A percentile compares a stretch with the other conserved stretches of the same genome.
Conservation (phyloP, 2,888 invertebrate species). For the Phyto melanocephala region DNA sequence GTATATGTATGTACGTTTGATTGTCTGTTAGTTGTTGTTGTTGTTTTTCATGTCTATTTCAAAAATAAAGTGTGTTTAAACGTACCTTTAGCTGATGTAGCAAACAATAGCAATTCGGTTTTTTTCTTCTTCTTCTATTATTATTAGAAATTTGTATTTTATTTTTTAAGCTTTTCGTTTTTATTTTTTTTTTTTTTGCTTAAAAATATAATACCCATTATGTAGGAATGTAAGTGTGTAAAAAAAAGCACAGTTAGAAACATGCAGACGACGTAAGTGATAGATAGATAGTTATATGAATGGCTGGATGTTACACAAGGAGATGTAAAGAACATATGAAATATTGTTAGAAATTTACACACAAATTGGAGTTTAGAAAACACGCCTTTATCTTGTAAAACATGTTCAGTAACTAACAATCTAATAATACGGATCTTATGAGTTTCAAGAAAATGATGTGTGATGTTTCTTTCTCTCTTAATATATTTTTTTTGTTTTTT, state of each 20-base stretch:
- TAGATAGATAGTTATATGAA: not conserved
- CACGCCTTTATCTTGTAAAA: conserved; percentile 64
- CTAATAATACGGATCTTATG: conserved; percentile 58
- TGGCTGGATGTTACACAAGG: conserved; percentile 1
- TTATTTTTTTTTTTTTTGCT: not conserved
- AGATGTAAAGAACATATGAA: conserved; percentile 33
- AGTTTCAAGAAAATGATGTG: conserved; percentile 56
- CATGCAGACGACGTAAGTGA: not conserved
- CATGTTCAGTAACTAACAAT: conserved; percentile 59
- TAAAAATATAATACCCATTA: not conserved
- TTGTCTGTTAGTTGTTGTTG: not conserved
- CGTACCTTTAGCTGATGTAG: conserved; percentile 37
- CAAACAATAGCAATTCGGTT: conserved; percentile 47
- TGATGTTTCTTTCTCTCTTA: conserved; percentile 27
- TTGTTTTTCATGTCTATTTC: not conserved
- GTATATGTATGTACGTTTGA: conserved; percentile 12
- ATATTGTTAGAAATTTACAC: conserved; percentile 62
- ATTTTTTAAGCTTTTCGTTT: too few species aligned
- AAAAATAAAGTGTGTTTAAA: conserved; percentile 15
- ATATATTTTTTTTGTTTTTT: not conserved
- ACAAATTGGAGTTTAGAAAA: conserved; percentile 63
- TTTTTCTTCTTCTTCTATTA: not conserved
- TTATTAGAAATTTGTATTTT: conserved; percentile 37
- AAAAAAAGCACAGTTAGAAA: conserved; percentile 33
- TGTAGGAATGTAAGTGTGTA: not conserved